Evolutionary conservation across 2,797 vertebrate genomes (phyloP).

Genomic region (Fistularia commersonii): DNA sequence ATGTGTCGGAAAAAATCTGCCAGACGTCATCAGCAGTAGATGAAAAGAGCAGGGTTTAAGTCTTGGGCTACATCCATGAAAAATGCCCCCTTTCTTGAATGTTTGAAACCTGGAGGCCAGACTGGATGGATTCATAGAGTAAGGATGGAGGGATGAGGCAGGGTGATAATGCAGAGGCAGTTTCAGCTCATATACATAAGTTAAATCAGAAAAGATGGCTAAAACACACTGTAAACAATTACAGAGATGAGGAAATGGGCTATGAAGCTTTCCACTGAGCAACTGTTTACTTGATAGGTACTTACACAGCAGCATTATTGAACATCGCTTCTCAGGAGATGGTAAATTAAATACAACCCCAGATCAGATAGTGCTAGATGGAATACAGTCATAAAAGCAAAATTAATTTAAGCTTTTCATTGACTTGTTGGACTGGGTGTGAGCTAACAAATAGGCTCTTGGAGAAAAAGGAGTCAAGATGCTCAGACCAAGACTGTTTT

Average conservation of each 20-base stretch:
- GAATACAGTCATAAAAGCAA: conserved; percentile 43
- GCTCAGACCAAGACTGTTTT: neutral
- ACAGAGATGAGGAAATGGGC: conserved; percentile 25
- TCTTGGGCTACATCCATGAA: conserved; percentile 4
- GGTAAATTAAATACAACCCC: conserved; percentile 62
- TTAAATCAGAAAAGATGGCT: neutral
- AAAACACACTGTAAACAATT: conserved; percentile 14
- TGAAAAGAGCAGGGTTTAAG: conserved; percentile 25
- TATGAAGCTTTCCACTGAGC: conserved; percentile 26
- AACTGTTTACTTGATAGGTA: conserved; percentile 41
- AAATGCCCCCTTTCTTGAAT: conserved; percentile 26
- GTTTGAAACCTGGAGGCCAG: conserved; percentile 9
- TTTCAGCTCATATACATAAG: too few species aligned
- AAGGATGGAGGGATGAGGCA: conserved; percentile 1
- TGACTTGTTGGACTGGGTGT: conserved; percentile 25
- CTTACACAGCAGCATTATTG: conserved; percentile 54
- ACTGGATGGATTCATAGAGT: neutral
- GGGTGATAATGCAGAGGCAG: neutral
- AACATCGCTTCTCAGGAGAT: conserved; percentile 53
- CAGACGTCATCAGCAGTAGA: conserved; percentile 36
- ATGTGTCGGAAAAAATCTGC: conserved; percentile 22
- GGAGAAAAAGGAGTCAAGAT: too few species aligned
- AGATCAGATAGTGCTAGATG: conserved; percentile 58
- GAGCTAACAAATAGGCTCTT: conserved; percentile 3
- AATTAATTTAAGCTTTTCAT: conserved; percentile 60